Evolutionary conservation across 2,113 vertebrate species (phyloP), one percentile per base, ranked within the genome.

Genomic region (Oryzias curvinotus): DNA sequence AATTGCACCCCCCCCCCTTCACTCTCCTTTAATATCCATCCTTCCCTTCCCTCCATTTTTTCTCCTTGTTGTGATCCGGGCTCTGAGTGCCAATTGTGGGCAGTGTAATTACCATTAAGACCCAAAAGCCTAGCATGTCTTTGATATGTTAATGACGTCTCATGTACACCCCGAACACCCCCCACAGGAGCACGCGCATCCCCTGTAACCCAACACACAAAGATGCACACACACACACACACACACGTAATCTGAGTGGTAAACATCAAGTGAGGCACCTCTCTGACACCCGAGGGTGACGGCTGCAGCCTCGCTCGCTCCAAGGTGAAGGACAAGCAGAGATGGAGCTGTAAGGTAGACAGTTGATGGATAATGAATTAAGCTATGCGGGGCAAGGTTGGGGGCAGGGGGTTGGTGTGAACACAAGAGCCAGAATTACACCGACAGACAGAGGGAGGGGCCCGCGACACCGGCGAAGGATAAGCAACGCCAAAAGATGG

Each of bases 61-160:
- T 36, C 62, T 93, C 93, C 89, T 94, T 95, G 94, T 96, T 94
- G 94, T 93, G 94, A 94, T 93, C 93, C 93, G 93, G 95, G 93
- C 94, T 93, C 75, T 88, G 90, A 94, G 94, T 93, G 82, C 94
- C 92, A 94, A 96, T 95, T 95, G 92, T 89, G 93, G 93, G 90
- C 92, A 90, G 91, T 93, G 94, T 96, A 97, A 98, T 97, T 95
- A 95, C 93, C 94, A 95, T 94, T 92, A 94, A 87, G 92, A 94
- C 92, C 93, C 93, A 93, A 75, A 75, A 94, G 95, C 92, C 92
- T 92, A 90, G 91, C 87, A 86, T 90, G 91, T 93, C 95, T 97
- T 98, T 97, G 96, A 97, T 97, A 97, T 97, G 96, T 90, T 95
- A 98, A 97, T 96, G 91, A 93, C 82, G 90, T 92, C 93, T 92